phyloP scores from a whole-genome alignment of 2,888 invertebrate species.

The Scaptomyza caliginosa region DNA sequence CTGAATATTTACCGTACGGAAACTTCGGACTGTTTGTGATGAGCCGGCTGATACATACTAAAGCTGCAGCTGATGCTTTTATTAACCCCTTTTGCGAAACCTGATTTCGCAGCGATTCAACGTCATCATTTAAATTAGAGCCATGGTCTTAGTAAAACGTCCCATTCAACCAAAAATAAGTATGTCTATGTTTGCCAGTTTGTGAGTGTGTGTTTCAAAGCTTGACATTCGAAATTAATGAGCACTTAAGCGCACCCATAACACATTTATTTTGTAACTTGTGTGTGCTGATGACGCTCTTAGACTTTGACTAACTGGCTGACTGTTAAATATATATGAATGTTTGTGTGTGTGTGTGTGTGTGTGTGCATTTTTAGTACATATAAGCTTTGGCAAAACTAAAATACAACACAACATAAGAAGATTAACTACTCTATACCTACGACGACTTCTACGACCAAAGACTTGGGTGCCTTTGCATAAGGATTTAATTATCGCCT shows the following conservation, averaged over 20 bases:
- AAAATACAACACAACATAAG: constrained; percentile 3
- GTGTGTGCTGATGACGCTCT: constrained; percentile 45
- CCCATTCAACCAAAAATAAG: constrained; percentile 6
- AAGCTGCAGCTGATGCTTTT: constrained; percentile 22
- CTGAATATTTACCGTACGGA: constrained; percentile 26
- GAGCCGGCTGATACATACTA: constrained; percentile 2
- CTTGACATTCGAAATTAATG: constrained; percentile 74
- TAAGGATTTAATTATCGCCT: not conserved
- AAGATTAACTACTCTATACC: constrained; percentile 6
- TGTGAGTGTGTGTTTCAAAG: constrained; percentile 33
- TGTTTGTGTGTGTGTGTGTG: not conserved
- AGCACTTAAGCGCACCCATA: constrained; percentile 80
- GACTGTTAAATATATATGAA: not conserved
- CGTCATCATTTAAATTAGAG: constrained; percentile 43
- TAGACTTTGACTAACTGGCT: constrained; percentile 28
- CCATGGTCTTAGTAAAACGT: constrained; percentile 23
- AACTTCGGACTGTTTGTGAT: constrained; percentile 22
- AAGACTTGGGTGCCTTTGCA: not conserved
- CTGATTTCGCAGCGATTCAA: constrained; percentile 44
- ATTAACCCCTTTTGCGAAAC: constrained; percentile 36
- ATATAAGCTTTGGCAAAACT: constrained; percentile 23
- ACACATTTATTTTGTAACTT: constrained; percentile 67
- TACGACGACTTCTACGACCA: too few relatives aligned
- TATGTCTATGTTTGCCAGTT: not conserved
- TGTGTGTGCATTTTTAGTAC: not conserved